Evolutionary conservation across 2,797 vertebrate species (phyloP).

Genomic region (Lutjanus campechanus): DNA sequence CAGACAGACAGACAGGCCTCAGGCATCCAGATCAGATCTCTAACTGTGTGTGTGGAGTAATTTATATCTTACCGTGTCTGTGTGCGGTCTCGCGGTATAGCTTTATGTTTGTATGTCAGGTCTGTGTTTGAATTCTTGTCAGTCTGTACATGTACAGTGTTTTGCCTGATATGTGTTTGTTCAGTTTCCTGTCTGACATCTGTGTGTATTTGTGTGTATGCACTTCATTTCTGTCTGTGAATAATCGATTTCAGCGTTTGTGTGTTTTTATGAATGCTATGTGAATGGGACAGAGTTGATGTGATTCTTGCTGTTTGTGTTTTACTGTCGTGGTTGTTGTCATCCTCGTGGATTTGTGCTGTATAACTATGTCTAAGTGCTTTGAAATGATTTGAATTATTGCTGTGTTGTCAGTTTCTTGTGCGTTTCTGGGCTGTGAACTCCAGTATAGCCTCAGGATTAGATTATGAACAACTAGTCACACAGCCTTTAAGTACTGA

Average conservation of each 20-base stretch:
- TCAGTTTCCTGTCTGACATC: slow-evolving; percentile 1
- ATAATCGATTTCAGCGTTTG: neutral
- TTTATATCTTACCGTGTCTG: slow-evolving; percentile 14
- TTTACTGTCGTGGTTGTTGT: neutral
- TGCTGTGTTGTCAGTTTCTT: neutral
- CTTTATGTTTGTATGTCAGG: neutral
- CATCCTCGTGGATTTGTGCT: neutral
- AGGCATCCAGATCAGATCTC: slow-evolving; percentile 52
- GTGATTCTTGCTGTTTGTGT: neutral
- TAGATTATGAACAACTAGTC: neutral
- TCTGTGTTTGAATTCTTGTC: slow-evolving; percentile 3
- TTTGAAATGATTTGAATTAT: neutral
- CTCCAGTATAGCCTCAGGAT: neutral
- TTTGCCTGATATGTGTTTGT: neutral
- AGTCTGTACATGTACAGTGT: neutral
- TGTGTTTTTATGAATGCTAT: slow-evolving; percentile 1
- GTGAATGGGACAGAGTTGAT: neutral
- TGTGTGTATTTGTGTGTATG: neutral
- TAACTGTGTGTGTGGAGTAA: slow-evolving; percentile 14
- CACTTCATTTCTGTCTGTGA: neutral
- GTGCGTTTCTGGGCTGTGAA: neutral
- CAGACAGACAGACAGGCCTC: slow-evolving; percentile 46
- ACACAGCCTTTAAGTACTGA: neutral
- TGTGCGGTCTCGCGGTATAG: neutral
- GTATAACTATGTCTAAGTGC: neutral